phyloP scores from a whole-genome alignment of 2,113 vertebrate species.

The Lagopus muta region DNA sequence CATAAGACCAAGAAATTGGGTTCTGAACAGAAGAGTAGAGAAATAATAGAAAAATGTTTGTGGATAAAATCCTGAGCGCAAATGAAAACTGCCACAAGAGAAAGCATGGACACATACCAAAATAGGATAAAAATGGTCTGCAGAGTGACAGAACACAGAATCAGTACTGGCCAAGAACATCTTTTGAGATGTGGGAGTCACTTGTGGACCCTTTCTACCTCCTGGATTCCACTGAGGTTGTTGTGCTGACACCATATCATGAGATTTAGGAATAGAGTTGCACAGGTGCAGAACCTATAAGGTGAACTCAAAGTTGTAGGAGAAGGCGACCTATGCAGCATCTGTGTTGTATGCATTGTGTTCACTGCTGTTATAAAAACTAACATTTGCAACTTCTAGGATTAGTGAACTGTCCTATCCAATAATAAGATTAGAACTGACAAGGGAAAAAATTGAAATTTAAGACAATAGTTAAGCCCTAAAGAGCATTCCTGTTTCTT shows the following conservation, averaged over 20 bases:
- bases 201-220: background rate
- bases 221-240: background rate
- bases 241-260: background rate
- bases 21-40: background rate
- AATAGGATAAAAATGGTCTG: background rate
- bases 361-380: background rate
- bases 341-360: background rate
- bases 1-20: background rate
- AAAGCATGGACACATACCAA: background rate
- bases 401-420: background rate
- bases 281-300: background rate
- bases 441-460: rapidly evolving
- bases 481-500: background rate
- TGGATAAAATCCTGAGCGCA: background rate
- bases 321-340: background rate
- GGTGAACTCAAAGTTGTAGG: background rate
- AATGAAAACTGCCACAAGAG: background rate
- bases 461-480: background rate
- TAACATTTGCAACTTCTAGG: background rate
- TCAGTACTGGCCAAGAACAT: rapidly evolving
- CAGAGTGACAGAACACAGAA: background rate
- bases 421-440: background rate
- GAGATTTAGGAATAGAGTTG: background rate
- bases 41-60: background rate
- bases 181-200: background rate